Conservation (phyloP, 2,797 vertebrate genomes). For the Acrossocheilus wenchowensis region DNA sequence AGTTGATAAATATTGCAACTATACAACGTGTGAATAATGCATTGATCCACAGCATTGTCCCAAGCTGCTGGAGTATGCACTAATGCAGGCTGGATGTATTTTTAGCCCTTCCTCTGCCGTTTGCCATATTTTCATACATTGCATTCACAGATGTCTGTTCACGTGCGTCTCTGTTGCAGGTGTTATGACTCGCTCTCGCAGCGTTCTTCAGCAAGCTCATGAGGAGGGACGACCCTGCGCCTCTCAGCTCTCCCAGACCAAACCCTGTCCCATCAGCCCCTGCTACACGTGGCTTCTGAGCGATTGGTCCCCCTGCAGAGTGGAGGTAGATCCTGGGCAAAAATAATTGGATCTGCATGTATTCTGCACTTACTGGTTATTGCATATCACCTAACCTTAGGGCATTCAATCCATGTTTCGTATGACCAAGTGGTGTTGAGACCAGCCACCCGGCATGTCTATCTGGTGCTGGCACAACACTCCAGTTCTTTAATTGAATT, state of each 20-base stretch:
- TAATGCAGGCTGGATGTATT: slow-evolving; percentile 16
- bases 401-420: slow-evolving; percentile 28
- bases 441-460: slow-evolving; percentile 36
- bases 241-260: slow-evolving; percentile 84
- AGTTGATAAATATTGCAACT: slow-evolving; percentile 27
- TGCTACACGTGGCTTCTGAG: slow-evolving; percentile 91
- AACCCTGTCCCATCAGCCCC: slow-evolving; percentile 87
- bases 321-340: slow-evolving; percentile 81
- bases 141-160: slow-evolving; percentile 31
- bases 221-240: slow-evolving; percentile 91
- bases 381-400: slow-evolving; percentile 19
- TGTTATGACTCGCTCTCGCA: slow-evolving; percentile 82
- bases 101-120: not conserved
- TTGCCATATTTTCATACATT: not conserved
- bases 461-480: slow-evolving; percentile 27
- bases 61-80: not conserved
- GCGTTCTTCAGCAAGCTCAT: slow-evolving; percentile 83
- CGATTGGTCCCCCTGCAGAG: slow-evolving; percentile 86
- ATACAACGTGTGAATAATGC: slow-evolving; percentile 21
- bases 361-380: slow-evolving; percentile 20
- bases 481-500: slow-evolving; percentile 56
- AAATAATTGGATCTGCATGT: slow-evolving; percentile 28
- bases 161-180: slow-evolving; percentile 73
- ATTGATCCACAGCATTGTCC: slow-evolving; percentile 33
- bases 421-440: slow-evolving; percentile 11